Evolutionary conservation across 2,888 invertebrate species (phyloP).

Genomic region (Crepidodera aurea): DNA sequence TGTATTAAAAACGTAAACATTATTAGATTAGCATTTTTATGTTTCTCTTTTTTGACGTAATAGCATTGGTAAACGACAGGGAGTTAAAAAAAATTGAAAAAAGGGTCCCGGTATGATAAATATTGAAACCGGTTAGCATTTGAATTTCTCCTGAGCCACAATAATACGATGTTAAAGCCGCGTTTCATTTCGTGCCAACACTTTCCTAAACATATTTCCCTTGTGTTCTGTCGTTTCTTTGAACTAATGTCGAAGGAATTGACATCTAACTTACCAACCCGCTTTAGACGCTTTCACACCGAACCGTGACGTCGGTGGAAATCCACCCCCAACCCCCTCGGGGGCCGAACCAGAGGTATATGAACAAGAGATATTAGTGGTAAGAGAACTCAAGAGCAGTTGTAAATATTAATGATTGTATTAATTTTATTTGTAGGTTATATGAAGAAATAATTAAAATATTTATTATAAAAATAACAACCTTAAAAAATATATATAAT

Average conservation of each 20-base stretch:
- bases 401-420: background rate
- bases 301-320: slow-evolving; percentile 1
- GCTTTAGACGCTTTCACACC: slow-evolving; percentile 28
- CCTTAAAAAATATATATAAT: too few species aligned
- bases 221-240: slow-evolving; percentile 61
- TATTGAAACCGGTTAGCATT: slow-evolving; percentile 59
- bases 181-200: slow-evolving; percentile 53
- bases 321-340: background rate
- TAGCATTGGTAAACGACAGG: slow-evolving; percentile 17
- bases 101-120: slow-evolving; percentile 47
- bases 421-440: too few species aligned
- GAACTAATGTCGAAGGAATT: slow-evolving; percentile 59
- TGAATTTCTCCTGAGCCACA: slow-evolving; percentile 59
- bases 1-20: background rate
- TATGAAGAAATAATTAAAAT: too few species aligned
- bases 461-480: too few species aligned
- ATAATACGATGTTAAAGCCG: slow-evolving; percentile 59
- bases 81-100: slow-evolving; percentile 26
- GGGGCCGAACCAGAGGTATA: background rate
- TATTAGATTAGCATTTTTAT: slow-evolving; percentile 3
- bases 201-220: slow-evolving; percentile 61
- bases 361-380: background rate
- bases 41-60: background rate
- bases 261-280: slow-evolving; percentile 52
- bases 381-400: background rate